Conservation (phyloP, 2,797 vertebrate genomes). For the Dermochelys coriacea region DNA sequence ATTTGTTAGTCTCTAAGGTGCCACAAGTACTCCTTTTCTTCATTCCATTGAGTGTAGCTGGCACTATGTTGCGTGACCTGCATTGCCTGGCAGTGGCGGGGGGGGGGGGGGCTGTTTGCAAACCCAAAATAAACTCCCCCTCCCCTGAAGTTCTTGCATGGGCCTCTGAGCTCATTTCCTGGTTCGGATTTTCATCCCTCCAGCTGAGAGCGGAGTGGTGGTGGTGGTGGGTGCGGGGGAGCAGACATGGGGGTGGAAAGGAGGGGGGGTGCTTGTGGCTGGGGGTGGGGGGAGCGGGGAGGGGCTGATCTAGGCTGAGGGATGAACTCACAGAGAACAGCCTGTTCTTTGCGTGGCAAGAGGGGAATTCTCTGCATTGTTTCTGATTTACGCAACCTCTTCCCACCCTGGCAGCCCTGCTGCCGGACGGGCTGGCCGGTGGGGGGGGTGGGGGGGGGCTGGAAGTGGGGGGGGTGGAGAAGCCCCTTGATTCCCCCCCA, state of each 20-base stretch:
- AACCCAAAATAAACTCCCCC: not conserved
- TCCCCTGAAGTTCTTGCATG: not conserved
- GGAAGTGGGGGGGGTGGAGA: not conserved
- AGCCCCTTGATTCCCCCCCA: not conserved
- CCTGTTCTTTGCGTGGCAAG: not conserved
- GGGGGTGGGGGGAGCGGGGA: not conserved
- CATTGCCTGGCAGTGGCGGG: too few relatives aligned
- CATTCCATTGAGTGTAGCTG: too few relatives aligned
- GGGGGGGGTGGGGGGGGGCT: not conserved
- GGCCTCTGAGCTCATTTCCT: not conserved
- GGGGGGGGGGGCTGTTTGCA: not conserved
- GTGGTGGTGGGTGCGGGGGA: too few relatives aligned
- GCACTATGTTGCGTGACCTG: not conserved
- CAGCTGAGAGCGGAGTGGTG: not conserved
- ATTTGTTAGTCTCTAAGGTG: too few relatives aligned
- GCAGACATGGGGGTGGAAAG: too few relatives aligned
- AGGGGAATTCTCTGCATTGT: not conserved
- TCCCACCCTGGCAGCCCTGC: not conserved
- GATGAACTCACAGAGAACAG: not conserved
- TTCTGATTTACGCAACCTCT: not conserved
- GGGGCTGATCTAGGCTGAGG: not conserved
- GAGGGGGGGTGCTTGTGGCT: not conserved
- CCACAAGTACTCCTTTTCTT: too few relatives aligned
- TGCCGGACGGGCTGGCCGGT: rapidly evolving
- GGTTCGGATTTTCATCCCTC: not conserved